Percentiles rank a stretch among this genome's conserved stretches.
Evolutionary conservation across 2,888 invertebrate species (phyloP).

Genomic region (Epistrophe eligans): DNA sequence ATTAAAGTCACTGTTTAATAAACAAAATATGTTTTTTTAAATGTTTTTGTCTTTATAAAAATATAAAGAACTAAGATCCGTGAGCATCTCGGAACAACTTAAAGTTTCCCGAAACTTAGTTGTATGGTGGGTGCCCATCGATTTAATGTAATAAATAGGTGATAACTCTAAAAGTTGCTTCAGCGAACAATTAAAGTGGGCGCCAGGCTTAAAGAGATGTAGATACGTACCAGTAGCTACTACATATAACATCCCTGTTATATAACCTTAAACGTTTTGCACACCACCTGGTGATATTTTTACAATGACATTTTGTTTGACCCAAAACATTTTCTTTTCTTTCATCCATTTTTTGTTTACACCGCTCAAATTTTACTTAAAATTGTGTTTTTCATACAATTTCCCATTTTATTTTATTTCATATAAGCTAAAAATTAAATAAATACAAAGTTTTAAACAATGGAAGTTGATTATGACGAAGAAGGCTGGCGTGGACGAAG

Average conservation of each 20-base stretch:
- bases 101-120: too few species aligned
- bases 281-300: slow-evolving; percentile 37
- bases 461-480: slow-evolving; percentile 83
- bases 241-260: slow-evolving; percentile 31
- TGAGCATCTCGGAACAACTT: too few species aligned
- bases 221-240: too few species aligned
- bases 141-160: too few species aligned
- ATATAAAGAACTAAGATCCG: too few species aligned
- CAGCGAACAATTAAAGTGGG: too few species aligned
- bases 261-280: rapidly evolving
- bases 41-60: too few species aligned
- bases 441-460: slow-evolving; percentile 53
- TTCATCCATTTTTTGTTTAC: slow-evolving; percentile 66
- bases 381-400: slow-evolving; percentile 10
- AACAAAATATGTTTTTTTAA: too few species aligned
- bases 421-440: background rate
- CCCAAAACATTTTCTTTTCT: slow-evolving; percentile 29
- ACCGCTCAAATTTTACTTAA: slow-evolving; percentile 26
- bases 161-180: too few species aligned
- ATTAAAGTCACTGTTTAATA: too few species aligned
- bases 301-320: slow-evolving; percentile 48
- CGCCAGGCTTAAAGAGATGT: too few species aligned
- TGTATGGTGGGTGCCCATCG: too few species aligned
- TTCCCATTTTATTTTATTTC: background rate
- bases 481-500: slow-evolving; percentile 81